Base-by-base conservation (phyloP, 2,113 vertebrate genomes). In the Odontesthes bonariensis region DNA sequence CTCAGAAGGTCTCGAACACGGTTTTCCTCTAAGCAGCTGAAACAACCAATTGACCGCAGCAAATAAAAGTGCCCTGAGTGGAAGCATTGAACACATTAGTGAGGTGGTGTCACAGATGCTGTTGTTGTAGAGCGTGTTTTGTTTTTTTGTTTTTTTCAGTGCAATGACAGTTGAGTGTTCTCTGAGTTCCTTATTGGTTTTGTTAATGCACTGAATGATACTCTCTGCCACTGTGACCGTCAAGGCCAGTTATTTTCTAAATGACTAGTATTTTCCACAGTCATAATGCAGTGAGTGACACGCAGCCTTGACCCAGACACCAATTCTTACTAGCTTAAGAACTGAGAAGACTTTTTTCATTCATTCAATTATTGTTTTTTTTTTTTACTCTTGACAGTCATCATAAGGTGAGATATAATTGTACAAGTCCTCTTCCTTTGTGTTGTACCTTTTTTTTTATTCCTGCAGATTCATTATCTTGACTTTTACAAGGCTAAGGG, bases 11-110 rank as follows among this genome's bases (percentile, higher is more conserved):
- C 51, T 79, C 14, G 4, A 78, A 91, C 82, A 69, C 68, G 72
- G 78, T 91, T 91, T 81, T 65, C 52, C 77, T 84, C 64, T 81
- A 85, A 86, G 83, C 80, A 68, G 81, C 67, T 80, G 74, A 86
- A 87, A 77, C 82, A 80, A 75, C 70, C 81, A 79, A 80, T 90
- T 87, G 84, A 67, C 56, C 33, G 62, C 75, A 75, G 83, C 87
- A 85, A 90, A 89, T 86, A 77, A 79, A 87, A 87, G 69, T 62
- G 54, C 68, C 57, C 32, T 73, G 82, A 84, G 74, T 84, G 75
- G 62, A 86, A 38, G 70, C 75, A 61, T 78, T 72, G 86, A 73
- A 65, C 75, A 73, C 35, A 55, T 66, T 77, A 73, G 78, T 44
- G 61, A 69, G 78, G 81, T 81, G 78, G 76, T 80, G 71, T 82